phyloP scores from a whole-genome alignment of 1,140 invertebrate species.

The Aphis craccivora region DNA sequence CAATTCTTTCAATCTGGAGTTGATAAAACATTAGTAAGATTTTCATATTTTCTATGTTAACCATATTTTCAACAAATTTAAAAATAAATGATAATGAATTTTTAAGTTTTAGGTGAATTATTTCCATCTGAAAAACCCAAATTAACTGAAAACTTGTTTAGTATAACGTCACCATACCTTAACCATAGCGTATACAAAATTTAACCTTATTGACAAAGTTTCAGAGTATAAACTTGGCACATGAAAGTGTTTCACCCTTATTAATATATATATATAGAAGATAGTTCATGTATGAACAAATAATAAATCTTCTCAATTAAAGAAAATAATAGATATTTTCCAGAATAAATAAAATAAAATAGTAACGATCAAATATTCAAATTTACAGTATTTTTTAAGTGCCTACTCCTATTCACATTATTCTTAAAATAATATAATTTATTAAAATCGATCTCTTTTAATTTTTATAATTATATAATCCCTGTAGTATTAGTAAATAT shows the following conservation, averaged over 20 bases:
- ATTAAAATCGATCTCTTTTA: background rate
- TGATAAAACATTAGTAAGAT: background rate
- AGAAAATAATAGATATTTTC: background rate
- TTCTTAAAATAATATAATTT: background rate
- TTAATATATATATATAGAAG: background rate
- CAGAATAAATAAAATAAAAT: background rate
- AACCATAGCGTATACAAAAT: slow-evolving; percentile 35
- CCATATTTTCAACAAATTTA: slow-evolving; percentile 14
- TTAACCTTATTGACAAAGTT: slow-evolving; percentile 48
- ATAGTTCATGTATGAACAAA: background rate
- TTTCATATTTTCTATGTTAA: background rate
- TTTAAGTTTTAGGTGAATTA: slow-evolving; percentile 36
- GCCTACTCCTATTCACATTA: background rate
- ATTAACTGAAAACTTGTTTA: slow-evolving; percentile 39
- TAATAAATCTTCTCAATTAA: background rate
- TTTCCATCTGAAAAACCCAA: slow-evolving; percentile 46
- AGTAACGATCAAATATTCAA: background rate
- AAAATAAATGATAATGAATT: slow-evolving; percentile 24
- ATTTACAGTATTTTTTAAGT: background rate
- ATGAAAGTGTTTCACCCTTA: slow-evolving; percentile 34
- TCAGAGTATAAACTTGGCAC: slow-evolving; percentile 32
- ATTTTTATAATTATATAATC: background rate
- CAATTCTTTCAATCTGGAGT: background rate
- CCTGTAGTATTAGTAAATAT: background rate
- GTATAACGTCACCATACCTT: slow-evolving; percentile 21